These are phyloP conservation scores for Enteromius treurensis DNA, from an alignment of 2,797 vertebrate species.

Conservation along the genomic window DNA sequence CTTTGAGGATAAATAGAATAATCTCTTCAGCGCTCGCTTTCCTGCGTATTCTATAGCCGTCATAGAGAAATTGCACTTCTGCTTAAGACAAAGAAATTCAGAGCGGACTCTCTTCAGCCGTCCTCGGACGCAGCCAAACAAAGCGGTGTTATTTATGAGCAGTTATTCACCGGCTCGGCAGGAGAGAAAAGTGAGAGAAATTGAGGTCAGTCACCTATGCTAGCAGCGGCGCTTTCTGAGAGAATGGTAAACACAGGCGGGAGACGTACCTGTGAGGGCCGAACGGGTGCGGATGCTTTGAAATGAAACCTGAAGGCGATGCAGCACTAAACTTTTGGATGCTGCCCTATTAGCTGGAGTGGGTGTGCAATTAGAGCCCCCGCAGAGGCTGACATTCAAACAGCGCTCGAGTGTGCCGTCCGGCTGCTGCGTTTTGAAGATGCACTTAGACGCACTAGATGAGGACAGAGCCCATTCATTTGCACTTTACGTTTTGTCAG, in stretches of 20 bases:
- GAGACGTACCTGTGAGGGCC: slow-evolving; percentile 40
- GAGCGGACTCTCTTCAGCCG: slow-evolving; percentile 6
- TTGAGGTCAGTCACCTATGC: slow-evolving; percentile 67
- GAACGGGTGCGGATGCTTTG: slow-evolving; percentile 39
- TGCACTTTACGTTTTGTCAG: slow-evolving; percentile 2
- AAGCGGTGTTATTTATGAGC: slow-evolving; percentile 62
- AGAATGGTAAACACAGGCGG: slow-evolving; percentile 57
- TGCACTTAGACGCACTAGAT: slow-evolving; percentile 22
- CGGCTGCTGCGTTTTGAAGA: background rate
- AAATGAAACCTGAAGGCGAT: slow-evolving; percentile 54
- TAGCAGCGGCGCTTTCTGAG: slow-evolving; percentile 44
- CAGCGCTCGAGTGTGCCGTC: background rate
- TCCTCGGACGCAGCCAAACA: slow-evolving; percentile 27
- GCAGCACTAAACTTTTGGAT: slow-evolving; percentile 46
- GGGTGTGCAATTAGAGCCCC: slow-evolving; percentile 57
- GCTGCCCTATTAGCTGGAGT: slow-evolving; percentile 33
- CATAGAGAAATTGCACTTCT: background rate
- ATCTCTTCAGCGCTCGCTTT: background rate
- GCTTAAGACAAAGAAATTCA: slow-evolving; percentile 16
- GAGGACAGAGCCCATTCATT: slow-evolving; percentile 8
- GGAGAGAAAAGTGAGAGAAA: slow-evolving; percentile 63
- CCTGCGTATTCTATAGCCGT: background rate
- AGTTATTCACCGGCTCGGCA: slow-evolving; percentile 64
- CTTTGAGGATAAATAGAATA: background rate
- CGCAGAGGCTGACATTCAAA: slow-evolving; percentile 48